Percentiles rank a stretch among this genome's conserved stretches.
These are phyloP conservation scores for Hanleya hanleyi DNA, from an alignment of 2,888 invertebrate species.

Conservation along the genomic window DNA sequence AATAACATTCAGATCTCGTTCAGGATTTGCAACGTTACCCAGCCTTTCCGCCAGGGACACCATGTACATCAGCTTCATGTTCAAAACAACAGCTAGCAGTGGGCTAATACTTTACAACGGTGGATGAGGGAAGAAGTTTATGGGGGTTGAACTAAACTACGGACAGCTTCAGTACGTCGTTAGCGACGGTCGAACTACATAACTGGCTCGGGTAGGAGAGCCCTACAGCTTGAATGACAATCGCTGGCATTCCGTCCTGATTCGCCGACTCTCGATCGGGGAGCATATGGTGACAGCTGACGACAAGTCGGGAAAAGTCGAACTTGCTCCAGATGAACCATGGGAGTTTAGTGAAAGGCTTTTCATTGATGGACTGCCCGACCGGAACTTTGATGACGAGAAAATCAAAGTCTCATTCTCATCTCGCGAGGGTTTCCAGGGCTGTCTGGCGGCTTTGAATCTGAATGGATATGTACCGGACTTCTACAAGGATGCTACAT, in stretches of 20 bases:
- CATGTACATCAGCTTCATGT: constrained; percentile 57
- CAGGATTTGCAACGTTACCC: constrained; percentile 47
- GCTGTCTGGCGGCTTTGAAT: constrained; percentile 67
- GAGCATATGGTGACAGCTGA: constrained; percentile 50
- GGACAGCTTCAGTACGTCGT: constrained; percentile 60
- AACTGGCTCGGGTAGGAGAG: background rate
- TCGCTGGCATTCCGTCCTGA: constrained; percentile 60
- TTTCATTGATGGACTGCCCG: constrained; percentile 65
- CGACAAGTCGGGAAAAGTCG: constrained; percentile 34
- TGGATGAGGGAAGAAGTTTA: constrained; percentile 52
- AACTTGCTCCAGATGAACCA: background rate
- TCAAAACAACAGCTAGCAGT: constrained; percentile 59
- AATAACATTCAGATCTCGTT: constrained; percentile 52
- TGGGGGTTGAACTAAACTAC: constrained; percentile 62
- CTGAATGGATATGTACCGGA: constrained; percentile 58
- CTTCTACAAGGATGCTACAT: constrained; percentile 41
- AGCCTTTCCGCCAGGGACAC: constrained; percentile 37
- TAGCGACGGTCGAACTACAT: constrained; percentile 52
- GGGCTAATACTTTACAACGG: constrained; percentile 60
- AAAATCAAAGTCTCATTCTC: constrained; percentile 42
- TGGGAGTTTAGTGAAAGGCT: constrained; percentile 27
- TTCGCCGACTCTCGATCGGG: constrained; percentile 38
- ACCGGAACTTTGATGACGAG: constrained; percentile 42
- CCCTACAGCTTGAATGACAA: constrained; percentile 50
- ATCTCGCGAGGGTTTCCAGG: constrained; percentile 67